phyloP scores from a whole-genome alignment of 2,888 invertebrate genomes.

The Teleogryllus oceanicus region DNA sequence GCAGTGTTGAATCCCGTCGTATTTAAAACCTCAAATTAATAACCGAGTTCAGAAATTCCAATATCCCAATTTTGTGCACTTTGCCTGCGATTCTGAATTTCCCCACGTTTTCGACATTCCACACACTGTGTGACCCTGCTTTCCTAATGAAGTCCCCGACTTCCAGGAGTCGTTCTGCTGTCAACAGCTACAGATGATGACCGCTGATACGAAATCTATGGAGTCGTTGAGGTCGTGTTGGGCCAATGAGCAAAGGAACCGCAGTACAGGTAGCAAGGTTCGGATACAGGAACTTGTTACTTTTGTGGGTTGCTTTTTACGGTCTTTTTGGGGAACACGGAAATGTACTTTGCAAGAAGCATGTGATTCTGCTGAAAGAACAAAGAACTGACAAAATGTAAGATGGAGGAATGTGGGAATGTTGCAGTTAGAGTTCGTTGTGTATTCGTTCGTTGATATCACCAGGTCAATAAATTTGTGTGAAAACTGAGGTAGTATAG shows the following conservation, averaged over 20 bases:
- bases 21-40: no score
- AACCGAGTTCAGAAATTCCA: no score
- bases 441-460: neutral
- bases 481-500: no score
- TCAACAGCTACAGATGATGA: neutral
- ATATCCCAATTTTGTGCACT: no score
- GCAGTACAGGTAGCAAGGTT: neutral
- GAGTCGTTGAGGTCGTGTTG: neutral
- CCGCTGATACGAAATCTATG: neutral
- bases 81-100: no score
- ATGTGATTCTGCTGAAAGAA: neutral
- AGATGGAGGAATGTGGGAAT: neutral
- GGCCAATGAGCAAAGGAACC: neutral
- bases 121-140: no score
- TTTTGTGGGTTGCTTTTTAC: neutral
- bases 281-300: neutral
- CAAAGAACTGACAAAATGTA: neutral
- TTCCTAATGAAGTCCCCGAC: neutral
- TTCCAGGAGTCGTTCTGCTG: neutral
- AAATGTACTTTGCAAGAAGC: neutral
- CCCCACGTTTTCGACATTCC: no score
- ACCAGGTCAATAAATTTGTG: neutral
- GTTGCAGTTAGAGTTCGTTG: neutral
- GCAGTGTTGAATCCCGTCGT: no score
- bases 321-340: neutral